Evolutionary conservation across 2,797 vertebrate species (phyloP), one percentile per base, ranked within the genome.

Genomic region (Crocidura indochinensis): DNA sequence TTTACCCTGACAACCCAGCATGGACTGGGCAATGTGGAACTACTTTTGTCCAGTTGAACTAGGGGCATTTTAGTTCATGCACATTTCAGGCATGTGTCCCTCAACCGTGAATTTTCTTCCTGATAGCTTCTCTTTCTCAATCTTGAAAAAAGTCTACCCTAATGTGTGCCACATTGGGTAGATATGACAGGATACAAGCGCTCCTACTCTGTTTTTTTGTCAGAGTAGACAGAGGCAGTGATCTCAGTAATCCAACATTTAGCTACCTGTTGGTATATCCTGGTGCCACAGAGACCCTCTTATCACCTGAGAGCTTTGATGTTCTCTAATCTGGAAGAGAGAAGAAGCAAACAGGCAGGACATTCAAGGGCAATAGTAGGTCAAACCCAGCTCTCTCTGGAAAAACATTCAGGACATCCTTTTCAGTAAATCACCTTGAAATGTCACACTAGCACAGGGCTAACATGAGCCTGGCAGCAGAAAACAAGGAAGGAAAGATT

Each of bases 351-450:
- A 8, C 2, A 19, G 10, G 2, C 53, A 24, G 29, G 24, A 14
- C 31, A n/a, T 20, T 83, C 49, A 31, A 60, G 14, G 68, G 47
- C 19, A 22, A 38, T 38, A 53, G 17, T 62, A 60, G 73, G 31
- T 67, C 60, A 72, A 62, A 60, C 5, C 11, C 12, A 15, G 14
- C 46, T 88, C 7, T 10, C 0, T 6, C 38, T 14, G 75, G 49
- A 53, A 49, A 86, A 77, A 31, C 26, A 46, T n/a, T 19, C 11
- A 38, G 17, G 44, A 87, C 20, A 31, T 31, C 29, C 67, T 82
- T 90, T 69, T 20, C 38, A 26, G 38, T 74, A 69, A 27, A 72
- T 67, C 44, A 29, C 0, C 78, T 62, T 62, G 88, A 84, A 84
- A 87, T 38, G 44, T 65, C 44, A 44, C 0, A 0, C 15, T 17